Base-by-base conservation (phyloP, 2,888 invertebrate species). In the Biston stratarius region DNA sequence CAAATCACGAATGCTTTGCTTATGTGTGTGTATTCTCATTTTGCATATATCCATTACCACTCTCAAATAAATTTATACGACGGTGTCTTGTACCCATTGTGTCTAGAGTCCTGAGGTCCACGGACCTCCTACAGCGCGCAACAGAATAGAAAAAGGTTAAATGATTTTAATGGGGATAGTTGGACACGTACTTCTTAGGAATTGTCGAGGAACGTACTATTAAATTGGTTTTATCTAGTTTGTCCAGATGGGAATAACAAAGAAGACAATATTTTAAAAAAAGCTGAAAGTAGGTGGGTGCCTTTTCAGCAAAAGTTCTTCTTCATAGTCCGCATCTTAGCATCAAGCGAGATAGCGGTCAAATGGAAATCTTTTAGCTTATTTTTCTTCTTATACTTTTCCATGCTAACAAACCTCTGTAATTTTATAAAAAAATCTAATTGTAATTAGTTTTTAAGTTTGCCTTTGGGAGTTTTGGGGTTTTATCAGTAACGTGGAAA, bases 91-190 rank as follows among this genome's bases (percentile, higher is more conserved):
- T 69, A 57, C 15, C 72, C 71, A 71, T 75, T 75, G 74, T 74
- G 65, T 64, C 58, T 45, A 49, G 61, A 68, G 69, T 59, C 59
- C 45, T 47, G 60, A 70, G 69, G 64, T 52, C 51, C 61, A 24
- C 12, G 56, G 73, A 74, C 74, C 74, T 73, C 74, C 74, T 64
- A 71, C 63, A 48, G 71, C n/a, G 74, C 40, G 45, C 59, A 73
- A 71, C 73, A 69, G 71, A 59, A 74, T 72, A 69, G 69, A 70
- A 56, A 60, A 75, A 74, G 73, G 58, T 73, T 74, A 73, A 74
- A 77, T 73, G 60, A 69, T 74, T 75, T 73, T 73, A 76, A 73
- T 77, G 64, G 72, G 60, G 73, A 74, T 70, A 73, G 73, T 74
- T 63, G 69, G 62, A 44, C 56, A 14, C 15, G 42, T 14, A 14